A percentile compares a stretch with the other conserved stretches of the same genome.
Conservation (phyloP, 1,140 invertebrate species). For the Solen grandis region DNA sequence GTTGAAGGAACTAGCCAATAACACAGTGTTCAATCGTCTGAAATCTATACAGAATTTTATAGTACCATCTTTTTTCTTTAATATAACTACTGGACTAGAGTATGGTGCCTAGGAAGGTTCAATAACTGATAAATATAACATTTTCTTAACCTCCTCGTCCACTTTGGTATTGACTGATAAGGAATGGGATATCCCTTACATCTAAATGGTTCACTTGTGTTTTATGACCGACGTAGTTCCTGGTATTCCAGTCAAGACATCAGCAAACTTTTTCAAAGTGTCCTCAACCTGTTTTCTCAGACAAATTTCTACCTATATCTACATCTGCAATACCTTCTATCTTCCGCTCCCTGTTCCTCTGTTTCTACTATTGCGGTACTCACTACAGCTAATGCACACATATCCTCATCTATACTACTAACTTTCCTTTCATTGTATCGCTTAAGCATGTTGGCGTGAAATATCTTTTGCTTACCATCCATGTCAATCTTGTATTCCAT, state of each 20-base stretch:
- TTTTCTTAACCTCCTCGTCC: constrained; percentile 52
- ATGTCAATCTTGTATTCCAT: constrained; percentile 51
- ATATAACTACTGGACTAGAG: constrained; percentile 59
- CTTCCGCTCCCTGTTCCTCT: not conserved
- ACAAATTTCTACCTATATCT: constrained; percentile 24
- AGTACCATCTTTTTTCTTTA: too few species aligned
- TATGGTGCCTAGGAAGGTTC: constrained; percentile 66
- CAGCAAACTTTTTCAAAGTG: constrained; percentile 28
- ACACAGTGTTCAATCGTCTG: constrained; percentile 51
- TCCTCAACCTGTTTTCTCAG: not conserved
- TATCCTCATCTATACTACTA: not conserved
- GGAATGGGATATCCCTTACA: too few species aligned
- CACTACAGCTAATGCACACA: not conserved
- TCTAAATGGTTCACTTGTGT: constrained; percentile 41
- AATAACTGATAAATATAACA: constrained; percentile 64
- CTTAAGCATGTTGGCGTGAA: too few species aligned
- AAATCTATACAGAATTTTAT: too few species aligned
- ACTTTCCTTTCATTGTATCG: constrained; percentile 24
- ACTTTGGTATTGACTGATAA: constrained; percentile 39
- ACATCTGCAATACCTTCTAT: constrained; percentile 49
- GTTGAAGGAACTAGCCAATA: constrained; percentile 51
- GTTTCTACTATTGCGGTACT: not conserved
- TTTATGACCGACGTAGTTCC: constrained; percentile 33
- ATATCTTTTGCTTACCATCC: too few species aligned
- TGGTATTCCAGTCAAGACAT: constrained; percentile 51